Conservation (phyloP, 2,797 vertebrate species). For the Sciurus vulgaris region DNA sequence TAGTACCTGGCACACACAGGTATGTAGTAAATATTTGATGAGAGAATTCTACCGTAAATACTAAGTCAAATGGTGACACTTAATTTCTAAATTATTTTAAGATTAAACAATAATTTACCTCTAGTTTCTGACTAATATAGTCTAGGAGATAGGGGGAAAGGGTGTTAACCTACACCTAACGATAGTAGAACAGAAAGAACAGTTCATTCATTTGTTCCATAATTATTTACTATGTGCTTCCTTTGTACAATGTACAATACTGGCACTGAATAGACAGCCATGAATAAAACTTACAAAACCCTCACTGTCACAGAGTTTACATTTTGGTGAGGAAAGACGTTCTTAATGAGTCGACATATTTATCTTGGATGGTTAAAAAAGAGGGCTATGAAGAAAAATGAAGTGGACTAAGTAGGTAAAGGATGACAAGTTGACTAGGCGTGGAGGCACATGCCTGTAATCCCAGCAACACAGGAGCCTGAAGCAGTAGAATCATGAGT, state of each 20-base stretch:
- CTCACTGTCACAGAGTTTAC: neutral
- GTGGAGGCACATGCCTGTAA: too few relatives aligned
- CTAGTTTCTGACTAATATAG: neutral
- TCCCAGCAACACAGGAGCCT: too few relatives aligned
- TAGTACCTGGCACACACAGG: neutral
- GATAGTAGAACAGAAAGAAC: neutral
- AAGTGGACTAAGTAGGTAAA: neutral
- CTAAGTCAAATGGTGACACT: neutral
- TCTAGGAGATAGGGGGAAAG: neutral
- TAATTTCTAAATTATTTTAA: neutral
- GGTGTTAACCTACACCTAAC: neutral
- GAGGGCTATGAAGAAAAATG: neutral
- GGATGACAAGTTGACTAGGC: neutral
- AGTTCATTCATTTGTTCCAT: neutral
- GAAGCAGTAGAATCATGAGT: too few relatives aligned
- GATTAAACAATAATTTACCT: conserved; percentile 8
- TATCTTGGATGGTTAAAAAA: neutral
- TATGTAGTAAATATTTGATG: neutral
- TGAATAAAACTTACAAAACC: neutral
- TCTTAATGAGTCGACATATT: neutral
- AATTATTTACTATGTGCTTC: neutral
- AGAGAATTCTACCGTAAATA: conserved; percentile 51
- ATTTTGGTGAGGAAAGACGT: neutral
- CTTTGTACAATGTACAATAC: neutral
- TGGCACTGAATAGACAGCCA: neutral